Conservation (phyloP, 2,113 vertebrate genomes). For the Poeciliopsis retropinna region DNA sequence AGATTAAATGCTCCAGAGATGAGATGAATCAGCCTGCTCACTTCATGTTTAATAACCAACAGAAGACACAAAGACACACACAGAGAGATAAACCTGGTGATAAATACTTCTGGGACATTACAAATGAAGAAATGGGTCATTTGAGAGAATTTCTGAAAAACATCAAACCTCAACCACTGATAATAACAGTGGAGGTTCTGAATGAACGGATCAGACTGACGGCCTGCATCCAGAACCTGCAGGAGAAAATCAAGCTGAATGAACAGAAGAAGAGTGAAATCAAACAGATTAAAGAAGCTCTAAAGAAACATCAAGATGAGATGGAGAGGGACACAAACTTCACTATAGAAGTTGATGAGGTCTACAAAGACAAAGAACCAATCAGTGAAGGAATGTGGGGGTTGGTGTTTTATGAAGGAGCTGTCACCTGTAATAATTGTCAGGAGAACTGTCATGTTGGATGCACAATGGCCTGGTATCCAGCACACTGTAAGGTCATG, state of each 20-base stretch:
- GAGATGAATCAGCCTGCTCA: background rate
- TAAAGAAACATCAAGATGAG: background rate
- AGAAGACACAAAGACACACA: background rate
- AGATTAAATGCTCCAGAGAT: slow-evolving; percentile 17
- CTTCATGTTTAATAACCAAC: slow-evolving; percentile 9
- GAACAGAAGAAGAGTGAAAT: slow-evolving; percentile 2
- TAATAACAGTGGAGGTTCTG: background rate
- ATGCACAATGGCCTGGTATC: background rate
- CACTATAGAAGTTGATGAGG: fast-evolving
- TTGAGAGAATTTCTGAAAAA: background rate
- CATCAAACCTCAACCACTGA: background rate
- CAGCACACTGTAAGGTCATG: slow-evolving; percentile 1
- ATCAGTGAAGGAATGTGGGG: fast-evolving
- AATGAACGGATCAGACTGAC: background rate
- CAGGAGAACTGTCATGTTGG: slow-evolving; percentile 21
- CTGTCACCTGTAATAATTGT: background rate
- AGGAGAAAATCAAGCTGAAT: background rate
- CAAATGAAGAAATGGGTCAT: background rate
- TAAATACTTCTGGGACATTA: background rate
- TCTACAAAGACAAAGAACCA: background rate
- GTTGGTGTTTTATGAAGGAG: background rate
- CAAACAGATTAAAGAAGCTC: background rate
- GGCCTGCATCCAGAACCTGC: slow-evolving; percentile 9
- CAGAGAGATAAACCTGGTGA: background rate
- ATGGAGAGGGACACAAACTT: background rate